phyloP scores from a whole-genome alignment of 2,113 vertebrate genomes.

The Vulpes ferrilata region DNA sequence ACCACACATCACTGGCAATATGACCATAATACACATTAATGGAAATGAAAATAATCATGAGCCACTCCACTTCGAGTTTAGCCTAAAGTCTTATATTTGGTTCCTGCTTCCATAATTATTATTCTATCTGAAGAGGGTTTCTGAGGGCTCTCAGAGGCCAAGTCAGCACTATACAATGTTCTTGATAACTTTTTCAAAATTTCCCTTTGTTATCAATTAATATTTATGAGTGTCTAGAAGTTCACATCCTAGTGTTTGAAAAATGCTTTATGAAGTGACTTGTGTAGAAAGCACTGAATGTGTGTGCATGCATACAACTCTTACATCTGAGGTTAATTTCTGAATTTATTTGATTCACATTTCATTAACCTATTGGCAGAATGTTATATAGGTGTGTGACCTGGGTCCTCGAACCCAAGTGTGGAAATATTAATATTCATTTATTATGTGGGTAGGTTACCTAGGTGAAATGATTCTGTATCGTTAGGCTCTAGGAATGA shows the following conservation, averaged over 20 bases:
- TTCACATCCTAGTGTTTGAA: neutral
- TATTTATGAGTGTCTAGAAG: constrained; percentile 55
- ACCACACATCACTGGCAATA: neutral
- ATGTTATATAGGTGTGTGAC: neutral
- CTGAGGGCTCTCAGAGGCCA: neutral
- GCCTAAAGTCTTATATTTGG: neutral
- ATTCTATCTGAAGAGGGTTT: constrained; percentile 4
- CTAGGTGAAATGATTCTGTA: neutral
- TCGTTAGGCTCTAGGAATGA: neutral
- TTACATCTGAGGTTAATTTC: constrained; percentile 47
- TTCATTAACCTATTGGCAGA: constrained; percentile 49
- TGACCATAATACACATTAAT: neutral
- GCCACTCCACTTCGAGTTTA: neutral
- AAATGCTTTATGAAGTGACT: constrained; percentile 20
- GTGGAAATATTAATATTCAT: constrained; percentile 26
- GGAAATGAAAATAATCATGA: neutral
- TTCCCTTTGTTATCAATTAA: constrained; percentile 61
- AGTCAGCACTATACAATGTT: neutral
- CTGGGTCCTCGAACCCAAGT: neutral
- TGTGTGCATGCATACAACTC: neutral
- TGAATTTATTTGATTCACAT: constrained; percentile 12
- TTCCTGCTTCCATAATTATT: neutral
- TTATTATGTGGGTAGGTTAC: constrained; percentile 21
- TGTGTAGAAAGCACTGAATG: neutral
- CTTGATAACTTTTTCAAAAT: constrained; percentile 19